Evolutionary conservation across 2,113 vertebrate species (phyloP), one percentile per base, ranked within the genome.

Genomic region (Columba livia): DNA sequence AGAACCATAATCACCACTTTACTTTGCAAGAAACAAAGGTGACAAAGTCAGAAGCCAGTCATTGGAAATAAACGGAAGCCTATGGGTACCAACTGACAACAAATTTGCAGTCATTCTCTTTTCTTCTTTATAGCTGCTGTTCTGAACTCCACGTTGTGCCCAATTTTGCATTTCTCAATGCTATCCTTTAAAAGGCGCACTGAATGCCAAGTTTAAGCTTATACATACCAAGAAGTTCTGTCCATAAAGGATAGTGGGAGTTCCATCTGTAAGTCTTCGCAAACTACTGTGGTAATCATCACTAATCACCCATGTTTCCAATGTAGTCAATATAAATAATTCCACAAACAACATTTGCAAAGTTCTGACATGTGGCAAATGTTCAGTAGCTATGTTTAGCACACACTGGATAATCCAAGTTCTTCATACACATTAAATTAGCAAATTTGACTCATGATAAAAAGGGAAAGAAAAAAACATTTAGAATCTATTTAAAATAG

Each of bases 311-410:
- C 83, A 40, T 90, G 69, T 67, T 93, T 94, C 90, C 86, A 94
- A 89, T 57, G 77, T 38, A 96, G 93, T 87, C 94, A 94, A 95
- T 44, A 94, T 89, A 96, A 95, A 95, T 92, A 97, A 96, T 96
- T 86, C 91, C 89, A 93, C 83, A 97, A 95, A 95, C 88, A 94
- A 92, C 93, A 94, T 79, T 95, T 94, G 94, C 77, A 31, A 89
- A 92, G 86, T 90, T 96, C 95, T 97, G 93, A 94, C 91, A 90
- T 53, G 89, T 89, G 86, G 89, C 88, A 97, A 95, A 91, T 95
- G 92, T 69, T 97, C 81, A 3, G 70, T 31, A 73, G 79, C 93
- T 97, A 92, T 94, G 91, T 96, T 96, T 97, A 97, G 95, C 61
- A 86, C 93, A 89, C 0, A 15, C 60, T 92, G 92, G 90, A 96